A percentile compares a stretch with the other conserved stretches of the same genome.
These are phyloP conservation scores for Entomobrya proxima DNA, from an alignment of 2,888 invertebrate species.

Conservation along the genomic window DNA sequence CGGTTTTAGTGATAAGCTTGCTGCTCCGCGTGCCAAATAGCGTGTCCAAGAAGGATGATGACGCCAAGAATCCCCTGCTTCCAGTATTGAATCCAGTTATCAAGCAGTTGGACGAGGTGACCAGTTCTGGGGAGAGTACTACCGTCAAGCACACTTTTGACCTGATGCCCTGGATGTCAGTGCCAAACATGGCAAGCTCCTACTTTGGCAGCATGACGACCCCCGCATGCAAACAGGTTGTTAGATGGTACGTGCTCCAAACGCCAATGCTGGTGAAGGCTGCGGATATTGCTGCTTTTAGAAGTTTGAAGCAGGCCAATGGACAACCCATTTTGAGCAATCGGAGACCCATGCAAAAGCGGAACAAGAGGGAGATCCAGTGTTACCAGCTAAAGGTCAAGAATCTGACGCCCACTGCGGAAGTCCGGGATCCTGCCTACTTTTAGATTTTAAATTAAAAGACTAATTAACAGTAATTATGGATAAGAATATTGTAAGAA, in stretches of 20 bases:
- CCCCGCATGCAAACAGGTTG: constrained; percentile 21
- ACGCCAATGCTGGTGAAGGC: neutral
- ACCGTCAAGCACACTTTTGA: neutral
- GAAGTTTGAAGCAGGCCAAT: neutral
- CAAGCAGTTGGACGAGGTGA: neutral
- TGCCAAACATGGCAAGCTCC: neutral
- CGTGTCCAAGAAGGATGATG: neutral
- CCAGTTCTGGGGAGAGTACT: neutral
- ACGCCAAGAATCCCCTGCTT: neutral
- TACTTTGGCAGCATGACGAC: constrained; percentile 7
- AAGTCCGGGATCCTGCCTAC: neutral
- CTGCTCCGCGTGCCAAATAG: neutral
- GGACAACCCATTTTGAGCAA: neutral
- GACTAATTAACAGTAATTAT: too few relatives aligned
- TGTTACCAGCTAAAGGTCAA: neutral
- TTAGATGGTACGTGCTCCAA: constrained; percentile 20
- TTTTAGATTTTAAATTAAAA: too few relatives aligned
- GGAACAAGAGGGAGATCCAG: neutral
- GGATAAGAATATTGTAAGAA: too few relatives aligned
- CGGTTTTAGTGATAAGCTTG: neutral
- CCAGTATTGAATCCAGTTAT: constrained; percentile 4
- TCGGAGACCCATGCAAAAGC: constrained; percentile 16
- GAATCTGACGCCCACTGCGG: neutral
- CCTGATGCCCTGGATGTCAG: neutral
- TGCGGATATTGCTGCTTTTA: neutral